phyloP scores from a whole-genome alignment of 2,888 invertebrate species.

The Meloe dianella region DNA sequence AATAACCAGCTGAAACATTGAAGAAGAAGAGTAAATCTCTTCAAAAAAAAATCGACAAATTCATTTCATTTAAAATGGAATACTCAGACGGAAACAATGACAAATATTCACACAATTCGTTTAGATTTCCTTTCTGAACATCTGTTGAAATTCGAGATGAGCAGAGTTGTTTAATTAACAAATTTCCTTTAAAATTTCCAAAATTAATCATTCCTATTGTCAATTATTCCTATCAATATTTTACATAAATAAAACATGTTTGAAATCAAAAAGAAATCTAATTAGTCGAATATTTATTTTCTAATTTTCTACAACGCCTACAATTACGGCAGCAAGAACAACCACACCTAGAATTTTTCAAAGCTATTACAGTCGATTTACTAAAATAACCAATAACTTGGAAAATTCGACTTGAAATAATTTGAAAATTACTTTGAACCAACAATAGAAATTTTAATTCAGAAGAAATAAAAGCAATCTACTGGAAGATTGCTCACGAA shows the following conservation, averaged over 20 bases:
- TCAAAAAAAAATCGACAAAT: neutral
- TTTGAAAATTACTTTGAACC: too few relatives aligned
- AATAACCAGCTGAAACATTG: neutral
- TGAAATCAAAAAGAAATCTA: neutral
- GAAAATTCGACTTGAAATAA: too few relatives aligned
- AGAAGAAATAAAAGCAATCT: too few relatives aligned
- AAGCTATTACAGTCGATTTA: neutral
- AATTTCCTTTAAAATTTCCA: neutral
- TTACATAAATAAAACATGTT: neutral
- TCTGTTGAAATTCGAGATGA: neutral
- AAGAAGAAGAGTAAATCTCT: neutral
- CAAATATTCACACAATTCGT: slow-evolving; percentile 9
- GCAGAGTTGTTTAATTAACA: neutral
- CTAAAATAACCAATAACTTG: neutral
- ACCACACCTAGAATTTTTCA: neutral
- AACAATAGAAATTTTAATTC: too few relatives aligned
- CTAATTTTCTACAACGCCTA: neutral
- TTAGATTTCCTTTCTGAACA: slow-evolving; percentile 2
- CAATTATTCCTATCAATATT: neutral
- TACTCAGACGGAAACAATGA: neutral
- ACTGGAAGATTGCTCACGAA: too few relatives aligned
- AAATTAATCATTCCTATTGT: neutral
- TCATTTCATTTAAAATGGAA: neutral
- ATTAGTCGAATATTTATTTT: neutral
- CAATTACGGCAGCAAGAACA: neutral